Percentiles rank a stretch among this genome's conserved stretches.
Evolutionary conservation across 2,113 vertebrate species (phyloP).

Genomic region (Oreochromis tanganicae): DNA sequence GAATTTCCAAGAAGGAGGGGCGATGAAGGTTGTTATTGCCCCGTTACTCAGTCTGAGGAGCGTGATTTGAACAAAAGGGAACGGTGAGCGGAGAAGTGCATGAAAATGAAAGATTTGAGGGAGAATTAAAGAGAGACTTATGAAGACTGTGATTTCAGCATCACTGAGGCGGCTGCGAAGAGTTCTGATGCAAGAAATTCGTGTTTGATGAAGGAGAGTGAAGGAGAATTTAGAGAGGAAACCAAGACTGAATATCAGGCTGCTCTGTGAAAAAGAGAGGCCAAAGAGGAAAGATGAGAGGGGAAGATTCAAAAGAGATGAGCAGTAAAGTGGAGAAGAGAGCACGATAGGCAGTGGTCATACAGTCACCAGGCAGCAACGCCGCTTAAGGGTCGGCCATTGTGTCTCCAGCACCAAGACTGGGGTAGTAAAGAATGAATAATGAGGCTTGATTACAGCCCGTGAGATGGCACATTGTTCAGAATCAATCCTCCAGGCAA

Average conservation of each 20-base stretch:
- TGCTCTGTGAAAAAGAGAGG: slow-evolving; percentile 15
- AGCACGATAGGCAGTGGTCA: slow-evolving; percentile 33
- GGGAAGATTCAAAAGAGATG: slow-evolving; percentile 36
- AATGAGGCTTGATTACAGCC: slow-evolving; percentile 76
- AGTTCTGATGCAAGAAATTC: slow-evolving; percentile 42
- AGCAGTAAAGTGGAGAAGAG: slow-evolving; percentile 22
- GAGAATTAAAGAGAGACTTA: slow-evolving; percentile 29
- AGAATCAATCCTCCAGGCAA: slow-evolving; percentile 73
- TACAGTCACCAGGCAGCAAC: slow-evolving; percentile 34
- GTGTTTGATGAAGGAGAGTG: slow-evolving; percentile 39
- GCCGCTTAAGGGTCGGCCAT: slow-evolving; percentile 50
- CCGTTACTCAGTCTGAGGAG: slow-evolving; percentile 4
- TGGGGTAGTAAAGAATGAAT: slow-evolving; percentile 68
- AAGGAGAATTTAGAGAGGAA: slow-evolving; percentile 40
- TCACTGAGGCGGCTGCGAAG: slow-evolving; percentile 12
- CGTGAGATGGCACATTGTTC: slow-evolving; percentile 66
- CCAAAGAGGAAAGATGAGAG: slow-evolving; percentile 49
- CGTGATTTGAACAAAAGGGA: slow-evolving; percentile 40
- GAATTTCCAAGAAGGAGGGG: slow-evolving; percentile 38
- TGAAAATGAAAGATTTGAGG: slow-evolving; percentile 30
- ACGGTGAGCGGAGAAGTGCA: neutral
- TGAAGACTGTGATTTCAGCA: slow-evolving; percentile 31
- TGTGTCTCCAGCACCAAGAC: slow-evolving; percentile 58
- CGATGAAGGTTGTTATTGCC: slow-evolving; percentile 35
- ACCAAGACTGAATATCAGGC: slow-evolving; percentile 5